phyloP scores from a whole-genome alignment of 2,797 vertebrate genomes.

The Stomatorhinus walkeri region DNA sequence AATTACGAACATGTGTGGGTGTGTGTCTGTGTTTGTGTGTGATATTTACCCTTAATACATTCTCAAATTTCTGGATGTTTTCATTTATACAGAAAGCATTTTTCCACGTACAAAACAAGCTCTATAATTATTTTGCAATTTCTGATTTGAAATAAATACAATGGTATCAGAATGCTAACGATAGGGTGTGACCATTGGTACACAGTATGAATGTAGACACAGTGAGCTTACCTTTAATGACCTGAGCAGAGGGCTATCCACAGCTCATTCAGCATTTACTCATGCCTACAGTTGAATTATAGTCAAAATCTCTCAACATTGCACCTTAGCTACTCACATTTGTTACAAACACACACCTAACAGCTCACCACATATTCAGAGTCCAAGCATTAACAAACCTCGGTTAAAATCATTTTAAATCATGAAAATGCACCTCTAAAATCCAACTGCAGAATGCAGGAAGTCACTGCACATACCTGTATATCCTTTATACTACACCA shows the following conservation, averaged over 20 bases:
- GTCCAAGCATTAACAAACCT: neutral
- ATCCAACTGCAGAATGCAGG: neutral
- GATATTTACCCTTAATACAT: neutral
- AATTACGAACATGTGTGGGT: neutral
- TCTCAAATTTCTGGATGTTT: neutral
- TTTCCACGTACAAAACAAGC: neutral
- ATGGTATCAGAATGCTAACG: neutral
- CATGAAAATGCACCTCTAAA: neutral
- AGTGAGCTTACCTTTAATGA: neutral
- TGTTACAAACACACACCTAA: neutral
- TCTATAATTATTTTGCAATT: neutral
- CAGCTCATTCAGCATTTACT: neutral
- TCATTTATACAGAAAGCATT: neutral
- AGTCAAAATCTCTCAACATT: neutral
- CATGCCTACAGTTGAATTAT: neutral
- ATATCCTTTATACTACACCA: neutral
- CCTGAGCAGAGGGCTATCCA: neutral
- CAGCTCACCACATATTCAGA: neutral
- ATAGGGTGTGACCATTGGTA: neutral
- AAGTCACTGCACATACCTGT: neutral
- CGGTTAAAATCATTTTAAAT: neutral
- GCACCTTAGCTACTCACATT: neutral
- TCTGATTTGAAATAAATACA: neutral
- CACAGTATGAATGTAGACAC: neutral
- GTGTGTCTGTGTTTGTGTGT: neutral